A percentile compares a stretch with the other conserved stretches of the same genome.
phyloP scores from a whole-genome alignment of 2,888 invertebrate species.

The Mimumesa dahlbomi region DNA sequence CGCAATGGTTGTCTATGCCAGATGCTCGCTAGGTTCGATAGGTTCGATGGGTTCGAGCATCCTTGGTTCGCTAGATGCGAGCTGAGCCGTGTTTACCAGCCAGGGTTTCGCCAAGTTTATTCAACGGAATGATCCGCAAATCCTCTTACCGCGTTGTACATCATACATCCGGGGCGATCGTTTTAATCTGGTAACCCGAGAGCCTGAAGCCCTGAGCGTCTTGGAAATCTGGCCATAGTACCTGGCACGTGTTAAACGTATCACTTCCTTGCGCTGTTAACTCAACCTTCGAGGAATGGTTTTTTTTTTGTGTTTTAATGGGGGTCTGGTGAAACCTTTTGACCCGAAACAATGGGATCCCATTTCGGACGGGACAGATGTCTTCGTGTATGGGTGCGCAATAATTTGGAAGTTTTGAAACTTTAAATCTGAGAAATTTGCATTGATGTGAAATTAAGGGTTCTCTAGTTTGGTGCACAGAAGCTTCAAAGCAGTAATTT shows the following conservation, averaged over 20 bases:
- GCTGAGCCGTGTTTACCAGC: conserved; percentile 38
- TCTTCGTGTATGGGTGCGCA: no score
- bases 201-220: conserved; percentile 63
- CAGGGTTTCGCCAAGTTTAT: conserved; percentile 53
- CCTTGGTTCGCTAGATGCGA: background rate
- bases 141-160: conserved; percentile 51
- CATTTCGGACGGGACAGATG: no score
- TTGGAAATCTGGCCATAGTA: conserved; percentile 61
- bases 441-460: no score
- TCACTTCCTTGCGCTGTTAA: conserved; percentile 32
- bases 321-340: conserved; percentile 51
- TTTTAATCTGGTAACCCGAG: conserved; percentile 57
- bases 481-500: no score
- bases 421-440: no score
- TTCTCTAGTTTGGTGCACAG: no score
- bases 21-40: background rate
- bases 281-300: conserved; percentile 42
- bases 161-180: conserved; percentile 57
- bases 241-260: conserved; percentile 43
- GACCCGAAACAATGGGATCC: no score
- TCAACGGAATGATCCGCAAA: conserved; percentile 59
- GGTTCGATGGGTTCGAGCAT: no score
- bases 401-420: no score
- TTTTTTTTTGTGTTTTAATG: no score
- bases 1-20: background rate